Percentiles rank a stretch among this genome's conserved stretches.
These are phyloP conservation scores for Paraescarpia echinospica DNA, from an alignment of 1,140 invertebrate species.

Conservation along the genomic window DNA sequence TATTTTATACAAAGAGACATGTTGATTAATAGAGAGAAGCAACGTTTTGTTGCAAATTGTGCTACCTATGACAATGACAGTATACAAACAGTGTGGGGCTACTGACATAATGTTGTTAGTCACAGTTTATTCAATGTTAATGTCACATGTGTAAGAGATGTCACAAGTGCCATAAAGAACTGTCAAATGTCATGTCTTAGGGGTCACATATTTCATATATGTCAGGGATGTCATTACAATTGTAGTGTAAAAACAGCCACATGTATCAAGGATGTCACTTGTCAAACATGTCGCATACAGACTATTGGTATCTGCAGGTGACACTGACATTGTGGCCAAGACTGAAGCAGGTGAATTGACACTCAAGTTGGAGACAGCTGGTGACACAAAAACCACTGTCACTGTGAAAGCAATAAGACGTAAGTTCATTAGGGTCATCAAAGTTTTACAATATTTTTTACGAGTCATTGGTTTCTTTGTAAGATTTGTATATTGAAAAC, in stretches of 20 bases:
- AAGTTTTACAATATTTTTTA: not conserved
- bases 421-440: not conserved
- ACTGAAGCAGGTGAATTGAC: not conserved
- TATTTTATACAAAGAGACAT: not conserved
- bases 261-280: too few relatives aligned
- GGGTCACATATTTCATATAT: too few relatives aligned
- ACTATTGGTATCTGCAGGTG: not conserved
- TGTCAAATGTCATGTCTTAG: too few relatives aligned
- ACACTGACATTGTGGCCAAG: not conserved
- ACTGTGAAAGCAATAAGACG: not conserved
- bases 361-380: not conserved
- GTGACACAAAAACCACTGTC: not conserved
- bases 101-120: too few relatives aligned
- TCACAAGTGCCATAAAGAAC: too few relatives aligned
- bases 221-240: too few relatives aligned
- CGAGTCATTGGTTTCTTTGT: too few relatives aligned
- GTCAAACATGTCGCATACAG: not conserved
- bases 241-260: too few relatives aligned
- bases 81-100: too few relatives aligned
- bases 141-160: too few relatives aligned
- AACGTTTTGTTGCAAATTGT: not conserved
- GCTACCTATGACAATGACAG: not conserved
- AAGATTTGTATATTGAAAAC: too few relatives aligned
- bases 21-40: not conserved
- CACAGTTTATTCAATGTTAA: too few relatives aligned